phyloP scores from a whole-genome alignment of 2,797 vertebrate genomes.

The Phrynocephalus vlangalii region DNA sequence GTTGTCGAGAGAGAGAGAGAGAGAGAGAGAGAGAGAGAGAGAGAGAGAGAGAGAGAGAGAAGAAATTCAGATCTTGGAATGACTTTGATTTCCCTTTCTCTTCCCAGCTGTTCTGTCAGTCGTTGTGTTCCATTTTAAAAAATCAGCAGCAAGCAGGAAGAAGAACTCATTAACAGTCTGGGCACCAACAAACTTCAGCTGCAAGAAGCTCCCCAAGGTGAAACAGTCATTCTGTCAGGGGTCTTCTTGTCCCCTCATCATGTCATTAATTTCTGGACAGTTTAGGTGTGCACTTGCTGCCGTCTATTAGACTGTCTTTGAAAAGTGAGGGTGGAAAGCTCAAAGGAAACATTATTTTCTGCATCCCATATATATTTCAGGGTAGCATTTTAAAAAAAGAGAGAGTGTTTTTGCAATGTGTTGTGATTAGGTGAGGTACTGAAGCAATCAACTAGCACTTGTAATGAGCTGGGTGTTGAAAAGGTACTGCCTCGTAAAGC shows the following conservation, averaged over 20 bases:
- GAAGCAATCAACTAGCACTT: conserved; percentile 1
- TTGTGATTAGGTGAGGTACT: not conserved
- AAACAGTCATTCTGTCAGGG: conserved; percentile 51
- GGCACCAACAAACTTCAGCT: conserved; percentile 1
- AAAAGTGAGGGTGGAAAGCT: not conserved
- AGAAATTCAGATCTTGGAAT: conserved; percentile 26
- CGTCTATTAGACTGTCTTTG: not conserved
- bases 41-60: too few species aligned
- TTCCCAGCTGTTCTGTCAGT: conserved; percentile 9
- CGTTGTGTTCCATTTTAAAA: not conserved
- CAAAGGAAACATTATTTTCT: not conserved
- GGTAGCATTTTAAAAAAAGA: not conserved
- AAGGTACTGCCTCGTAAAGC: not conserved
- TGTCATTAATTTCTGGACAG: conserved; percentile 52
- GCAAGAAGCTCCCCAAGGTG: conserved; percentile 8
- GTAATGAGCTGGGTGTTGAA: not conserved
- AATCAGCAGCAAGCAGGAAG: not conserved
- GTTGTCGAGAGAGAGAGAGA: conserved; percentile 38
- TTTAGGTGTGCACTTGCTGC: conserved; percentile 43
- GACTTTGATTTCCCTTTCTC: conserved; percentile 17
- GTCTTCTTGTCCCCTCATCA: conserved; percentile 36
- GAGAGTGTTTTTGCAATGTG: not conserved
- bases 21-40: too few species aligned
- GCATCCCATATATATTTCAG: conserved; percentile 19
- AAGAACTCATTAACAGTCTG: conserved; percentile 36